phyloP scores from a whole-genome alignment of 1,140 invertebrate genomes.

The Drosophila asahinai region DNA sequence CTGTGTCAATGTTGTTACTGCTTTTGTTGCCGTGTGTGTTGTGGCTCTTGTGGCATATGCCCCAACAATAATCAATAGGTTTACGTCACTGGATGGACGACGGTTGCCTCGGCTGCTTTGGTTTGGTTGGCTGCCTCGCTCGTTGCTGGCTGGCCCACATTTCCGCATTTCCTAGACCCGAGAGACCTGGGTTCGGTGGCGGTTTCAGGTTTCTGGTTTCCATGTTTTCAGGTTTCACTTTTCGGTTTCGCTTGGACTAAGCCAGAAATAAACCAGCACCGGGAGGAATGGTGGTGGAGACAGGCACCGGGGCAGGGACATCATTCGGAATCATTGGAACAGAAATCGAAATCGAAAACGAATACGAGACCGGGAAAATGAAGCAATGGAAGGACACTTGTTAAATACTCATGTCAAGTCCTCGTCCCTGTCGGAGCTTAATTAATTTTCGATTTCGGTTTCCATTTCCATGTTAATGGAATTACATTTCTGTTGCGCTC shows the following conservation, averaged over 20 bases:
- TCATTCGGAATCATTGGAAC: conserved; percentile 13
- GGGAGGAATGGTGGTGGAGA: background rate
- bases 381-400: conserved; percentile 38
- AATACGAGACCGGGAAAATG: conserved; percentile 11
- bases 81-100: conserved; percentile 69
- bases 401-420: conserved; percentile 38
- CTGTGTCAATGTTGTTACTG: conserved; percentile 45
- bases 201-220: conserved; percentile 35
- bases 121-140: conserved; percentile 23
- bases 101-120: conserved; percentile 11
- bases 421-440: conserved; percentile 21
- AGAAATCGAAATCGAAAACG: conserved; percentile 2
- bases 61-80: conserved; percentile 76
- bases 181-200: conserved; percentile 16
- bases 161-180: conserved; percentile 35
- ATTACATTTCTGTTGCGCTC: conserved; percentile 32
- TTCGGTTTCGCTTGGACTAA: conserved; percentile 30
- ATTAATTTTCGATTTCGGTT: conserved; percentile 44
- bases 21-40: conserved; percentile 12
- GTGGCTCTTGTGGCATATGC: conserved; percentile 51
- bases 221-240: conserved; percentile 49
- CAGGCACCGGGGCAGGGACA: background rate
- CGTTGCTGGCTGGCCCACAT: conserved; percentile 39
- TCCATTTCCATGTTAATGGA: conserved; percentile 35
- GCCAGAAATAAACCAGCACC: conserved; percentile 41